Evolutionary conservation across 2,113 vertebrate genomes (phyloP), one percentile per base, ranked within the genome.

Genomic region (Zosterops hypoxanthus): DNA sequence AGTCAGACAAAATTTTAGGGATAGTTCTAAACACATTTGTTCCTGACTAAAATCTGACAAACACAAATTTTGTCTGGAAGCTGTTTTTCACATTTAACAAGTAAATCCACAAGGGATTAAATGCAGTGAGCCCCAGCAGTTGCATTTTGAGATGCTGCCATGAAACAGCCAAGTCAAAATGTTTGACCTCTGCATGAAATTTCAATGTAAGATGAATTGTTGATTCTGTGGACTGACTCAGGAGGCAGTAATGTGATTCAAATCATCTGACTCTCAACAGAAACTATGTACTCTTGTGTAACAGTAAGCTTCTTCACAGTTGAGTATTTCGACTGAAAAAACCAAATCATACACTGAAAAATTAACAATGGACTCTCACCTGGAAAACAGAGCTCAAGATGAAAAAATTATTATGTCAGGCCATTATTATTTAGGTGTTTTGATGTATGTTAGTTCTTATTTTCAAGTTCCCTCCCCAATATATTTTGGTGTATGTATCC

Each of bases 211-310:
- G 46, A 79, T 17, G 73, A 56, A 41, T 65, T 66, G 29, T 33
- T 82, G 82, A 65, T 77, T 92, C 70, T 87, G 36, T 66, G 80
- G 91, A 52, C 73, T 70, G 90, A 71, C 76, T 79, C 60, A 91
- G 76, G 86, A 95, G 82, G 85, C 41, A 85, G 44, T 23, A 77
- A 94, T 31, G 90, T 64, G 92, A 95, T 69, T 95, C 50, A 85
- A 79, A 76, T 91, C 71, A 60, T n/a, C 86, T 93, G 68, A 93
- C 77, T 85, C 68, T 86, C 86, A 92, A 60, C 86, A 90, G 87
- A 90, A 79, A 52, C 47, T 8, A 16, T 31, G n/a, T 66, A 53
- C 47, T 47, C 44, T 94, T 92, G 76, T 72, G 12, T 50, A 85
- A 93, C 56, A 92, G 64, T 19, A 76, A 96, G 46, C 34, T 88